Evolutionary conservation across 2,888 invertebrate genomes (phyloP).

Genomic region (Pelosia muscerda): DNA sequence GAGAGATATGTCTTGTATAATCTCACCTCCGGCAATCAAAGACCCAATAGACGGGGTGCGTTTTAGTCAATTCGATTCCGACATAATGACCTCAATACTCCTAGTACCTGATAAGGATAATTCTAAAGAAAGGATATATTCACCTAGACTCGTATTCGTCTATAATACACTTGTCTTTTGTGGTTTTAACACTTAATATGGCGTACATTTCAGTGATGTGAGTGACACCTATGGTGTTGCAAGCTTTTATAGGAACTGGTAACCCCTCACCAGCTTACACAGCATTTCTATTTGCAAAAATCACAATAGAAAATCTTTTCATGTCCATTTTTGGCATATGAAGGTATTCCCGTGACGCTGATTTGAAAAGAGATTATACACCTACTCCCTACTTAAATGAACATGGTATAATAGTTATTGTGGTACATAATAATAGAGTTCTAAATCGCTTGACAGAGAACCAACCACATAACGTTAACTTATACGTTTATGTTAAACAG

Average conservation of each 20-base stretch:
- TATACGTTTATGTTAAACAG: conserved; percentile 6
- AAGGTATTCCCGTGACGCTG: neutral
- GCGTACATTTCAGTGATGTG: neutral
- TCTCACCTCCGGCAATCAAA: no score
- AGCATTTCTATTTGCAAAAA: neutral
- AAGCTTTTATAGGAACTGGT: neutral
- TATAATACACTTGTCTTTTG: no score
- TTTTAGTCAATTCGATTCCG: no score
- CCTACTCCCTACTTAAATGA: neutral
- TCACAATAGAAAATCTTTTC: neutral
- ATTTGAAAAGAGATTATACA: neutral
- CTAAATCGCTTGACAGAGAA: neutral
- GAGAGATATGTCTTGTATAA: no score
- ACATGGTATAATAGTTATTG: neutral
- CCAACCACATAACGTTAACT: conserved; percentile 5
- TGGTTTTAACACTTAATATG: neutral
- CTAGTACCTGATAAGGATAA: no score
- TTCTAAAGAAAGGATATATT: no score
- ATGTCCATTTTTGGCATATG: neutral
- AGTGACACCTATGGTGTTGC: neutral
- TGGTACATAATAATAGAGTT: neutral
- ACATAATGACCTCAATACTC: no score
- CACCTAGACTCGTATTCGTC: no score
- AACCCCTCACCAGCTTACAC: neutral
- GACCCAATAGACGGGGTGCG: no score